phyloP scores from a whole-genome alignment of 2,797 vertebrate genomes.

The Chelonia mydas region DNA sequence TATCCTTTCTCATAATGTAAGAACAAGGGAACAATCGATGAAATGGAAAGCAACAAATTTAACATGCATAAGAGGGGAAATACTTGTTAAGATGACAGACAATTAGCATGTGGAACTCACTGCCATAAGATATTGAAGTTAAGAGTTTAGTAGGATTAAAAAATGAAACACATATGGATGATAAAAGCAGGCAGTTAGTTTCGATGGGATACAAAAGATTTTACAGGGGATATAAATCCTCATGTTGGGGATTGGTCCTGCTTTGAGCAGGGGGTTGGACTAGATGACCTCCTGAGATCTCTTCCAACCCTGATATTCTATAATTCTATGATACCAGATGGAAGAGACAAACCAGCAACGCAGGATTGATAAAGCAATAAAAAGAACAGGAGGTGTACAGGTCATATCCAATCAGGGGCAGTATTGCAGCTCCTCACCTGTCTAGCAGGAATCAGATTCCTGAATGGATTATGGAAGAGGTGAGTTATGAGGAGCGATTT shows the following conservation, averaged over 20 bases:
- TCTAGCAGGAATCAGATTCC: neutral
- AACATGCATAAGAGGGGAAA: too few species aligned
- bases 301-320: too few species aligned
- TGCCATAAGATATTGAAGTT: neutral
- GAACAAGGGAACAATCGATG: neutral
- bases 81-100: too few species aligned
- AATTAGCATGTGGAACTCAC: neutral
- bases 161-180: constrained; percentile 12
- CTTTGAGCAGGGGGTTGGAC: too few species aligned
- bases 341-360: neutral
- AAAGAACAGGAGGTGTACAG: neutral
- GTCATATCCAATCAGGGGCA: fast-evolving
- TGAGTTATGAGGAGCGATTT: neutral
- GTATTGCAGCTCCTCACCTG: constrained; percentile 34
- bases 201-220: neutral
- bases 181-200: neutral
- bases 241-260: neutral
- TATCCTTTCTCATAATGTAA: neutral
- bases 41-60: too few species aligned
- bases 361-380: neutral
- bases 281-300: too few species aligned
- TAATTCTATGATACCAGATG: neutral
- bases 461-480: neutral
- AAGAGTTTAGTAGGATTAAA: neutral
- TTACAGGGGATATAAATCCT: constrained; percentile 13